Evolutionary conservation across 2,888 invertebrate genomes (phyloP).

Genomic region (Quadroppia sp.): DNA sequence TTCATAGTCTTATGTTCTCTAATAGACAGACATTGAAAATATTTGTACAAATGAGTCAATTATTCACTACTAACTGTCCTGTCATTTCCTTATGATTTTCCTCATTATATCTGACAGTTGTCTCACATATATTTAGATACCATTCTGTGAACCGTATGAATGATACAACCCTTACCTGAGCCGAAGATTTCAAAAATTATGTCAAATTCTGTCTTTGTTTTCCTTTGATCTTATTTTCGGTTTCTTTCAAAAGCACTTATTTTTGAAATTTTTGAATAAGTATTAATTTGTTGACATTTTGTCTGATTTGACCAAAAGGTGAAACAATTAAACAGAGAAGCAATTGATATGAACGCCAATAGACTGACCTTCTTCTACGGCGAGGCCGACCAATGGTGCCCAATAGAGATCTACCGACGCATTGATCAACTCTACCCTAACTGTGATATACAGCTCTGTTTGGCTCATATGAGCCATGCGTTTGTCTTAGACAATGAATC

Average conservation of each 20-base stretch:
- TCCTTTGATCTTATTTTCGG: background rate
- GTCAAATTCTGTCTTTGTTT: background rate
- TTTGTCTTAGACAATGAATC: slow-evolving; percentile 63
- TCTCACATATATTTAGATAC: no score
- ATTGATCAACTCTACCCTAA: slow-evolving; percentile 61
- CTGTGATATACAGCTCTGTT: slow-evolving; percentile 62
- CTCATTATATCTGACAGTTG: no score
- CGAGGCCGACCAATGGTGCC: slow-evolving; percentile 75
- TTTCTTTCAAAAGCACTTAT: background rate
- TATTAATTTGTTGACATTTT: background rate
- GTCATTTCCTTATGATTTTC: no score
- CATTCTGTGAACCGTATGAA: no score
- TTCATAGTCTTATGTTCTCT: no score
- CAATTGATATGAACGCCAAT: slow-evolving; percentile 60
- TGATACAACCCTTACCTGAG: no score
- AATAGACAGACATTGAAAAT: no score
- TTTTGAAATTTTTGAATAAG: no score
- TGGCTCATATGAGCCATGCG: slow-evolving; percentile 65
- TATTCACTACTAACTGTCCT: no score
- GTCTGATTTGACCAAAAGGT: background rate
- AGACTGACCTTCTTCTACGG: slow-evolving; percentile 76
- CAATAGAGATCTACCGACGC: slow-evolving; percentile 65
- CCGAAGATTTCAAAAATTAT: background rate
- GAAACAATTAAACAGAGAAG: slow-evolving; percentile 61
- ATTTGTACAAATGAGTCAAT: no score